phyloP scores from a whole-genome alignment of 2,113 vertebrate species.

The Sciurus niger region DNA sequence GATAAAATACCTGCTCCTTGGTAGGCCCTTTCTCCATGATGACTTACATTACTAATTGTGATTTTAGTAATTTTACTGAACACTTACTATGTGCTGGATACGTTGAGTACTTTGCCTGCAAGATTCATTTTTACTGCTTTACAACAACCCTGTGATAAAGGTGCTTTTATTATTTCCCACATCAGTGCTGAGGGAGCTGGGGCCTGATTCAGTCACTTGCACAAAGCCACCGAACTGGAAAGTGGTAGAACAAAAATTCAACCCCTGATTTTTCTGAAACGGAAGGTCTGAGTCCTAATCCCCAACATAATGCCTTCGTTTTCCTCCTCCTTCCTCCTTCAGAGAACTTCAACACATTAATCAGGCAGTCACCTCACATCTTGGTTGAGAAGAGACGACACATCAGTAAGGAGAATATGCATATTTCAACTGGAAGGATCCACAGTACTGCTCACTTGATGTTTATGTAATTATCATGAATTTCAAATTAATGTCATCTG shows the following conservation, averaged over 20 bases:
- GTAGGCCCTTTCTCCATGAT: not conserved
- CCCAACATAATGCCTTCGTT: not conserved
- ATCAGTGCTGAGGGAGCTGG: not conserved
- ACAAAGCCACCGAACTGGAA: not conserved
- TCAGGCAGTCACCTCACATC: slow-evolving; percentile 73
- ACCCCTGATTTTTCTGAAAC: not conserved
- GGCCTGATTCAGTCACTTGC: not conserved
- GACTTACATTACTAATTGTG: not conserved
- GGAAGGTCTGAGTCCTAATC: not conserved
- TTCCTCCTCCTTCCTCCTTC: slow-evolving; percentile 3
- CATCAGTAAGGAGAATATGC: slow-evolving; percentile 60
- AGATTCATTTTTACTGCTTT: not conserved
- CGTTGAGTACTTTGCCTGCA: not conserved
- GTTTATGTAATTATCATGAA: slow-evolving; percentile 82
- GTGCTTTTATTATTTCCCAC: not conserved
- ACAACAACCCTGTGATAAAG: not conserved
- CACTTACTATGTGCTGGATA: not conserved
- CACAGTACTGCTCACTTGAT: slow-evolving; percentile 49
- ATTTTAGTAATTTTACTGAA: not conserved
- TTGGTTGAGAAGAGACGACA: not conserved
- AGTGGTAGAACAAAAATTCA: not conserved
- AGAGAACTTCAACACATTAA: not conserved
- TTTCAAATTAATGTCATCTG: slow-evolving; percentile 81
- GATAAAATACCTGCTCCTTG: not conserved
- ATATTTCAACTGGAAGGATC: slow-evolving; percentile 67